Conservation (phyloP, 2,888 invertebrate species). For the Xiphydria camelus region DNA sequence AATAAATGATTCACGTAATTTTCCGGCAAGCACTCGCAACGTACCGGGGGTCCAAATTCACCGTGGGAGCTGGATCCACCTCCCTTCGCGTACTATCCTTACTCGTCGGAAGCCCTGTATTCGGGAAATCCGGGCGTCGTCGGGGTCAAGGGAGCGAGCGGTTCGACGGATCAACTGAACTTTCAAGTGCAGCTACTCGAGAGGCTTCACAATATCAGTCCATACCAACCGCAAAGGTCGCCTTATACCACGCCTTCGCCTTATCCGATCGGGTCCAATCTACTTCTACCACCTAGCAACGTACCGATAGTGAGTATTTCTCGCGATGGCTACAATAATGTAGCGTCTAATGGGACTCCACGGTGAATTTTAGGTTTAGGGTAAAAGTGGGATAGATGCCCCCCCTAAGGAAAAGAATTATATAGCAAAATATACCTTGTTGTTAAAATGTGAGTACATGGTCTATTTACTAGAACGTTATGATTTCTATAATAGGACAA, state of each 20-base stretch:
- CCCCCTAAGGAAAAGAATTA: too few species aligned
- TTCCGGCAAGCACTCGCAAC: slow-evolving; percentile 19
- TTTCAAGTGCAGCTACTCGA: slow-evolving; percentile 61
- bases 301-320: slow-evolving; percentile 43
- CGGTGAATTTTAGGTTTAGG: too few species aligned
- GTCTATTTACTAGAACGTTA: too few species aligned
- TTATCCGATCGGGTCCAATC: slow-evolving; percentile 46
- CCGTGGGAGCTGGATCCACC: slow-evolving; percentile 51
- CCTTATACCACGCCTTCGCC: slow-evolving; percentile 49
- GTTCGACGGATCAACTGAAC: slow-evolving; percentile 49
- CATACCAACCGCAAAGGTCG: slow-evolving; percentile 53
- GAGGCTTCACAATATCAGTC: slow-evolving; percentile 60
- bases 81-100: slow-evolving; percentile 43
- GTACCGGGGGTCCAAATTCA: slow-evolving; percentile 45
- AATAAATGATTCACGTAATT: too few species aligned
- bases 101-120: slow-evolving; percentile 42
- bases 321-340: too few species aligned
- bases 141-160: slow-evolving; percentile 35
- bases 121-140: slow-evolving; percentile 35
- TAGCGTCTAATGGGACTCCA: too few species aligned
- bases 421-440: too few species aligned
- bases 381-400: too few species aligned
- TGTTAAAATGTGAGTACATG: too few species aligned
- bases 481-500: too few species aligned
- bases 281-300: slow-evolving; percentile 43